These are phyloP conservation scores for Plagodis pulveraria DNA, from an alignment of 2,888 invertebrate species.

Conservation along the genomic window DNA sequence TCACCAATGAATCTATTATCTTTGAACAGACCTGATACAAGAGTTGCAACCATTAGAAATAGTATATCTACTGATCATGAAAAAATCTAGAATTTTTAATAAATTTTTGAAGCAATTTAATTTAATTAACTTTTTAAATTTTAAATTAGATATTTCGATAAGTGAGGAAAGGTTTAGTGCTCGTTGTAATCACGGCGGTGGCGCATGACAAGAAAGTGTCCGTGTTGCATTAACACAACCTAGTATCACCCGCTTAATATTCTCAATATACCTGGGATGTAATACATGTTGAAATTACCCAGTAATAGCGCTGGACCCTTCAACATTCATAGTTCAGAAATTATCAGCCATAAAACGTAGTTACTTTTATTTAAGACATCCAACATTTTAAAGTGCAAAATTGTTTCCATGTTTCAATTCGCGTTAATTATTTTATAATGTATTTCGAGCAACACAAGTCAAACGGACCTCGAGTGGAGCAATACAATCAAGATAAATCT, in stretches of 20 bases:
- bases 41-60: too few relatives aligned
- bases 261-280: slow-evolving; percentile 70
- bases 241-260: slow-evolving; percentile 68
- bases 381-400: slow-evolving; percentile 53
- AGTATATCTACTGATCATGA: neutral
- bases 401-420: slow-evolving; percentile 23
- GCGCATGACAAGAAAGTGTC: slow-evolving; percentile 71
- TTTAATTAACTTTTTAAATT: slow-evolving; percentile 33
- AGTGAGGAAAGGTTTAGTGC: slow-evolving; percentile 40
- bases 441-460: slow-evolving; percentile 24
- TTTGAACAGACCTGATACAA: too few relatives aligned
- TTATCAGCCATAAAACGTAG: slow-evolving; percentile 79
- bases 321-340: slow-evolving; percentile 80
- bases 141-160: slow-evolving; percentile 47
- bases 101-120: slow-evolving; percentile 8
- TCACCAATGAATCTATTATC: too few relatives aligned
- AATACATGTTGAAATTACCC: slow-evolving; percentile 75
- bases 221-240: slow-evolving; percentile 70
- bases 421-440: slow-evolving; percentile 56
- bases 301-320: slow-evolving; percentile 75
- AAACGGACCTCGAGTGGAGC: slow-evolving; percentile 25
- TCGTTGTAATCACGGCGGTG: slow-evolving; percentile 58
- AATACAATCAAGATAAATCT: slow-evolving; percentile 33
- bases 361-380: slow-evolving; percentile 73
- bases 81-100: slow-evolving; percentile 2